Evolutionary conservation across 2,888 invertebrate species (phyloP), one percentile per base, ranked within the genome.

Genomic region (Nomada fucata): DNA sequence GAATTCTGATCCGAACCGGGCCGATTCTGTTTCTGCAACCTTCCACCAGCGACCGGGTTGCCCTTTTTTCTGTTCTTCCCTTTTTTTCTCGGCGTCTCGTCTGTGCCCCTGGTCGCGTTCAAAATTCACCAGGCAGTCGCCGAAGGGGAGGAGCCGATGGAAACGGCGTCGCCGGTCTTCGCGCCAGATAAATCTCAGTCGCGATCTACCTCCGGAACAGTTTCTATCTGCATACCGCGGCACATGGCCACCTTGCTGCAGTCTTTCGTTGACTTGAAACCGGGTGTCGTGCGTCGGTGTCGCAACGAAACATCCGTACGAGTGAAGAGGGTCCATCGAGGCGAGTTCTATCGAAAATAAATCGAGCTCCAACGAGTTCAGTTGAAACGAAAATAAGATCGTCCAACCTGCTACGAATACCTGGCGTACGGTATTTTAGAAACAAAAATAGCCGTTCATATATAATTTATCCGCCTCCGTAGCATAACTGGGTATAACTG

Each of bases 111-210:
- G 76, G 47, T 65, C 78, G 82, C 77, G 83, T 86, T 88, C 76
- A 79, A 80, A 87, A 88, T 86, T 88, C 85, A 83, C 50, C 67
- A 63, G 64, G 36, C 44, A 61, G 73, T 80, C 78, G 70, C 73
- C 82, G 57, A 87, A 76, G 59, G 72, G 76, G 77, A 76, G 79
- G 75, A 76, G 67, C 59, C 57, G 59, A 44, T 73, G 81, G 84
- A 75, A 87, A 83, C 86, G 79, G 76, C 82, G 84, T 79, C 73
- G 77, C 74, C 68, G 75, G 74, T 76, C 82, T 79, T 83, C 84
- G 80, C 78, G 82, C 82, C 76, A 84, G 89, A 90, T 90, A 90
- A 90, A 90, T 90, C 90, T 88, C 84, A 82, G 85, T 87, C 88
- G 86, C 87, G 89, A 90, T 90, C 86, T 86, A 85, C 86, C 80